Evolutionary conservation across 2,888 invertebrate species (phyloP).

Genomic region (Trimorus sp.): DNA sequence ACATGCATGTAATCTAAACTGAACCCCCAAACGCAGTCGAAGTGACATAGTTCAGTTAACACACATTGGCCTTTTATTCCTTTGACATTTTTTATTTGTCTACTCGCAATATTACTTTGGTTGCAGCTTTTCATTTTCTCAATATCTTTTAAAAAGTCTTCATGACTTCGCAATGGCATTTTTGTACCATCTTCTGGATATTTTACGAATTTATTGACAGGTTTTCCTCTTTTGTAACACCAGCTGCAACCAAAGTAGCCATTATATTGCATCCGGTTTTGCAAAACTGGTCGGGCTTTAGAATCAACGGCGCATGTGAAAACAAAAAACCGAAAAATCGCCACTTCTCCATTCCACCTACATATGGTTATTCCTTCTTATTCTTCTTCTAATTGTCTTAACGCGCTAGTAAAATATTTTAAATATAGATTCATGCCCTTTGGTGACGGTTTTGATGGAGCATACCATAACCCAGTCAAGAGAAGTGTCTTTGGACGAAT

Average conservation of each 20-base stretch:
- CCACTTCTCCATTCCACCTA: not conserved
- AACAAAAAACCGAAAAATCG: conserved; percentile 2
- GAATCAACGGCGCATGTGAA: conserved; percentile 25
- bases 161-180: not conserved
- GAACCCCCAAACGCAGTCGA: conserved; percentile 63
- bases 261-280: conserved; percentile 22
- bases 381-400: not conserved
- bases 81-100: not conserved
- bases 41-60: conserved; percentile 16
- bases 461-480: conserved; percentile 26
- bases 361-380: conserved; percentile 10
- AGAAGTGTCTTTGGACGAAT: conserved; percentile 5
- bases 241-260: conserved; percentile 16
- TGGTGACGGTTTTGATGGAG: conserved; percentile 10
- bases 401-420: not conserved
- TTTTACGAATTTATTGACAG: conserved; percentile 5
- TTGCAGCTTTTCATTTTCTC: not conserved
- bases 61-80: conserved; percentile 33
- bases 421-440: conserved; percentile 28
- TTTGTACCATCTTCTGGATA: not conserved
- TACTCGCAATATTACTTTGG: too few species aligned
- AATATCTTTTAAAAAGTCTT: conserved; percentile 17
- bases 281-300: conserved; percentile 16
- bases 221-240: conserved; percentile 9
- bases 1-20: conserved; percentile 56